Percentiles rank a stretch among this genome's conserved stretches.
These are phyloP conservation scores for Drosophila leontia DNA, from an alignment of 1,140 invertebrate species.

Conservation along the genomic window DNA sequence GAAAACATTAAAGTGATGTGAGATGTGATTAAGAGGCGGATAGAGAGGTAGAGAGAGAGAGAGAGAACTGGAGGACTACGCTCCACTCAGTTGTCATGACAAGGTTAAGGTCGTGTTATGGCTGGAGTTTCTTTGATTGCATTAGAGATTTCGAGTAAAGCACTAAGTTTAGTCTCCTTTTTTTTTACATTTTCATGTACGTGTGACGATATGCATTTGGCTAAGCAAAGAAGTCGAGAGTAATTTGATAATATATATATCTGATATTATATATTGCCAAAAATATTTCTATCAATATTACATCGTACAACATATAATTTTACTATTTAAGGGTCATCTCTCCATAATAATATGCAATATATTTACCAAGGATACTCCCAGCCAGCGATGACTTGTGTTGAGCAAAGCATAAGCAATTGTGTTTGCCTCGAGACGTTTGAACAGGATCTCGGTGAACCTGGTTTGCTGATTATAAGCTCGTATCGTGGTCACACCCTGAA, in stretches of 20 bases:
- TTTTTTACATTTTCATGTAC: background rate
- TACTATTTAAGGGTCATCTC: background rate
- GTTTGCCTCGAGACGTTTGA: conserved; percentile 89
- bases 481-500: conserved; percentile 89
- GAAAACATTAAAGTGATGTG: conserved; percentile 32
- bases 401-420: conserved; percentile 91
- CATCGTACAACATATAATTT: too few species aligned
- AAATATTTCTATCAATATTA: too few species aligned
- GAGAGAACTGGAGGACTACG: background rate
- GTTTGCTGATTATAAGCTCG: conserved; percentile 89
- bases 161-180: background rate
- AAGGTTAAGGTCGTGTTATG: conserved; percentile 16
- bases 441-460: conserved; percentile 88
- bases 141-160: background rate
- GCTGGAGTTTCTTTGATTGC: conserved; percentile 11
- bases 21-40: conserved; percentile 40
- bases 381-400: conserved; percentile 92
- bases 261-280: too few species aligned
- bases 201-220: background rate
- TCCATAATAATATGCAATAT: background rate
- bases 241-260: too few species aligned
- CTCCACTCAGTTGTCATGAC: conserved; percentile 6
- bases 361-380: conserved; percentile 91
- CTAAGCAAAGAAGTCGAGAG: background rate
- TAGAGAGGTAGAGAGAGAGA: too few species aligned